Conservation (phyloP, 2,113 vertebrate genomes). For the Percina caprodes region DNA sequence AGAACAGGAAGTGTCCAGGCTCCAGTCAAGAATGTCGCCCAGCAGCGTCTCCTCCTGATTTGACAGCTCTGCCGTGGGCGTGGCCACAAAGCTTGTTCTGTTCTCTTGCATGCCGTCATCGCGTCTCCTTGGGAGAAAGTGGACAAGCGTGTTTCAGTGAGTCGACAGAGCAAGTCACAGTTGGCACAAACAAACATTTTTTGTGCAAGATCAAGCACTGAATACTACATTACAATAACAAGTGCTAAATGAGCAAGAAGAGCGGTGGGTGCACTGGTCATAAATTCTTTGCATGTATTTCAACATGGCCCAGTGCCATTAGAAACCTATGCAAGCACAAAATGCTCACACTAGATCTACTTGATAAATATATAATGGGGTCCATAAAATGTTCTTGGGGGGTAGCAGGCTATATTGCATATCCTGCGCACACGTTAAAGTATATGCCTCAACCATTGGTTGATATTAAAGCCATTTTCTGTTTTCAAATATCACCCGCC, state of each 20-base stretch:
- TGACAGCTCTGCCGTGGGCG: conserved; percentile 94
- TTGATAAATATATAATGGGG: neutral
- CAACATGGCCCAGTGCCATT: neutral
- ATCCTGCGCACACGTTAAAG: neutral
- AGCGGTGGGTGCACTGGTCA: neutral
- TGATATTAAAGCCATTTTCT: neutral
- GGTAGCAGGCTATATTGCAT: neutral
- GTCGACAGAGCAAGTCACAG: conserved; percentile 49
- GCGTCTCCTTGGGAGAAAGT: conserved; percentile 83
- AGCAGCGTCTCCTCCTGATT: conserved; percentile 94
- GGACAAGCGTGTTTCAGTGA: conserved; percentile 44
- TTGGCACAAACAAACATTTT: conserved; percentile 61
- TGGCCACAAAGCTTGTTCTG: conserved; percentile 92
- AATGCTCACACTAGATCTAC: neutral
- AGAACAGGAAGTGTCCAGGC: conserved; percentile 91
- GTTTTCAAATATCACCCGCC: neutral
- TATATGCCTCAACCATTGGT: neutral
- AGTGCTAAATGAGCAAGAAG: conserved; percentile 44
- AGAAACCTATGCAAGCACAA: neutral
- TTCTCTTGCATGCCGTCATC: conserved; percentile 89
- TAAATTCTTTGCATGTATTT: too few relatives aligned
- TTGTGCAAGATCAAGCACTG: conserved; percentile 26
- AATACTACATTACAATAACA: neutral
- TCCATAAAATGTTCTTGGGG: neutral
- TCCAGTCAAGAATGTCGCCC: conserved; percentile 95